phyloP scores from a whole-genome alignment of 2,113 vertebrate species.

The Seriola aureovittata region DNA sequence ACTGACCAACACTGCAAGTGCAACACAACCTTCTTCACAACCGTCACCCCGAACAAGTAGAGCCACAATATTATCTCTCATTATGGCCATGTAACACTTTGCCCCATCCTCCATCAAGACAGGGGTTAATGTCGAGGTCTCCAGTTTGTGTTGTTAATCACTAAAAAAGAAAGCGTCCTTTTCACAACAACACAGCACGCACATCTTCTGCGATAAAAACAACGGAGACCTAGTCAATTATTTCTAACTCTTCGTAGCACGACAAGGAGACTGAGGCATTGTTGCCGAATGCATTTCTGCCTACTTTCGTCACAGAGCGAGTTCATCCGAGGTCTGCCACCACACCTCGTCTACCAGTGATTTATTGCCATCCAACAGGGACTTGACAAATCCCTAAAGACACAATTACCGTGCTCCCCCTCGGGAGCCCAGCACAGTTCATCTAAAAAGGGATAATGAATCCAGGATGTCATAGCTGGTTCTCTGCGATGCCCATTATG shows the following conservation, averaged over 20 bases:
- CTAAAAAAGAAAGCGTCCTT: neutral
- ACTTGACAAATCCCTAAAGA: constrained; percentile 85
- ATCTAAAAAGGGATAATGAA: constrained; percentile 79
- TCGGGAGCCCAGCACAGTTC: constrained; percentile 69
- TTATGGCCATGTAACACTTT: constrained; percentile 22
- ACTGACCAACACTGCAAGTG: constrained; percentile 57
- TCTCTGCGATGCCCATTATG: constrained; percentile 62
- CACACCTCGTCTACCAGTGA: constrained; percentile 72
- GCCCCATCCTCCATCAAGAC: constrained; percentile 19
- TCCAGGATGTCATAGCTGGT: constrained; percentile 69
- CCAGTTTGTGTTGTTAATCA: constrained; percentile 44
- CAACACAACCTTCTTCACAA: constrained; percentile 49
- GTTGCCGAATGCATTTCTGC: constrained; percentile 20
- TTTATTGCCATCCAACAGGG: constrained; percentile 78
- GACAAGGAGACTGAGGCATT: constrained; percentile 22
- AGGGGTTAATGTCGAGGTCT: constrained; percentile 27
- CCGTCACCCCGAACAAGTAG: constrained; percentile 40
- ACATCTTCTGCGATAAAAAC: constrained; percentile 35
- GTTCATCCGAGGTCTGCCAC: constrained; percentile 67
- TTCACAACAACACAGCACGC: neutral
- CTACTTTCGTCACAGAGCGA: constrained; percentile 52
- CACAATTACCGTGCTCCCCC: constrained; percentile 80
- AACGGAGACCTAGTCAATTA: constrained; percentile 41
- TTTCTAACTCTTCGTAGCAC: constrained; percentile 8
- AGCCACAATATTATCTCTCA: constrained; percentile 18